A percentile compares a stretch with the other conserved stretches of the same genome.
Conservation (phyloP, 2,797 vertebrate species). For the Nannoperca australis region DNA sequence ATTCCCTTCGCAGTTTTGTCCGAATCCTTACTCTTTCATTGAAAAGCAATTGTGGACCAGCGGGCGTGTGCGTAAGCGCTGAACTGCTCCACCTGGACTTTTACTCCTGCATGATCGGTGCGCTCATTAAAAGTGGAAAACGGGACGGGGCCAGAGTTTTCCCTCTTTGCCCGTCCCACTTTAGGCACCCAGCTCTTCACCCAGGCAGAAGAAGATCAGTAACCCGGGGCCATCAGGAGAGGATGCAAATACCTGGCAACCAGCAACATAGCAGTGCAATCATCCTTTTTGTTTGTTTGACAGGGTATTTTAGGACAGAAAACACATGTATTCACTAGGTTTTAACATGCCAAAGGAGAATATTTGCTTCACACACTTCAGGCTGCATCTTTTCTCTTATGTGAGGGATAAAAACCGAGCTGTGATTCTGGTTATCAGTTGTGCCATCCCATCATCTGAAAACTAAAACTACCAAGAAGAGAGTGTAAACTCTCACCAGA, state of each 20-base stretch:
- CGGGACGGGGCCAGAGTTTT: conserved; percentile 70
- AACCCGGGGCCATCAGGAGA: conserved; percentile 44
- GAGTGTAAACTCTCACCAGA: conserved; percentile 40
- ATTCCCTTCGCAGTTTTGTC: conserved; percentile 42
- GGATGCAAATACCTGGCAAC: conserved; percentile 44
- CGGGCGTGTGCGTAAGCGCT: conserved; percentile 41
- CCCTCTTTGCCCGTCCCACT: conserved; percentile 80
- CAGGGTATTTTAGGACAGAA: neutral
- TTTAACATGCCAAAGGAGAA: neutral
- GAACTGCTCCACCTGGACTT: conserved; percentile 72
- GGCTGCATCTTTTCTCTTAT: conserved; percentile 2
- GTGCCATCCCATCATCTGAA: conserved; percentile 1
- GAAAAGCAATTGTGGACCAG: conserved; percentile 30
- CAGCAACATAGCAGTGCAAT: conserved; percentile 3
- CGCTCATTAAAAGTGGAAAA: conserved; percentile 79
- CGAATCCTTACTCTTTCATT: conserved; percentile 30
- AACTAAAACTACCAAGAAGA: conserved; percentile 5
- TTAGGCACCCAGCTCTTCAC: conserved; percentile 55
- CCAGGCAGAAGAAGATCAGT: conserved; percentile 55
- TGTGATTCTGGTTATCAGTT: neutral
- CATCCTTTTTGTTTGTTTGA: conserved; percentile 31
- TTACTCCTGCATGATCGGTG: conserved; percentile 66
- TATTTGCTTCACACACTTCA: neutral
- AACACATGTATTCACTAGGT: neutral
- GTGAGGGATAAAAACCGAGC: neutral